These are phyloP conservation scores for Pseudorasbora parva DNA, from an alignment of 2,113 vertebrate genomes.

Conservation along the genomic window DNA sequence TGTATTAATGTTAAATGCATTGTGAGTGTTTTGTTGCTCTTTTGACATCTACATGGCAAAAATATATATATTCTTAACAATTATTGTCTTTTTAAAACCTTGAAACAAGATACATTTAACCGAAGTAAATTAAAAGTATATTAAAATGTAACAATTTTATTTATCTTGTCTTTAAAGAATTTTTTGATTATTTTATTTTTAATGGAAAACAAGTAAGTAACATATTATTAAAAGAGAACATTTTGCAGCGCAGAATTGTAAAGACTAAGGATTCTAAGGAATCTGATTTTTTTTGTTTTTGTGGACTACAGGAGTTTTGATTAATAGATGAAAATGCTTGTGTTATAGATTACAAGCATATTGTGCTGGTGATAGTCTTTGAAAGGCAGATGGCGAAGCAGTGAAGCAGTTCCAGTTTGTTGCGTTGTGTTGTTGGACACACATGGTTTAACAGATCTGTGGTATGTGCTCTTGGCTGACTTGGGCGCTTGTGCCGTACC, in stretches of 20 bases:
- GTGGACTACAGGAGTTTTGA: neutral
- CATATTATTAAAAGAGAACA: neutral
- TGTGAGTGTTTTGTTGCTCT: too few species aligned
- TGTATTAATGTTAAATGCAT: too few species aligned
- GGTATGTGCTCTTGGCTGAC: constrained; percentile 15
- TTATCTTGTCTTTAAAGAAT: neutral
- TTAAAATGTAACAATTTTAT: neutral
- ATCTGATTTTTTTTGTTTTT: too few species aligned
- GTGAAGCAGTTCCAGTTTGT: constrained; percentile 1
- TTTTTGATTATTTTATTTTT: too few species aligned
- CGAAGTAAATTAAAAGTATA: too few species aligned
- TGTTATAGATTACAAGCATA: constrained; percentile 17
- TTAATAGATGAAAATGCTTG: neutral
- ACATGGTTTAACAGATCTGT: constrained; percentile 31
- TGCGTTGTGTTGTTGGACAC: constrained; percentile 17
- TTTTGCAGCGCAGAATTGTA: neutral
- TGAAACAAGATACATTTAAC: neutral
- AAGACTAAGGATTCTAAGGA: neutral
- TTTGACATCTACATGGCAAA: too few species aligned
- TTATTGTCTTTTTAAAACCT: neutral
- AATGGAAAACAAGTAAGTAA: neutral
- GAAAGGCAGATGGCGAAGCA: constrained; percentile 35
- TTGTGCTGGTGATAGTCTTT: constrained; percentile 19
- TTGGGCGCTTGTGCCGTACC: constrained; percentile 3
- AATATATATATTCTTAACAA: neutral